Percentiles rank a stretch among this genome's conserved stretches.
Conservation (phyloP, 1,140 invertebrate species). For the Idris sp. region DNA sequence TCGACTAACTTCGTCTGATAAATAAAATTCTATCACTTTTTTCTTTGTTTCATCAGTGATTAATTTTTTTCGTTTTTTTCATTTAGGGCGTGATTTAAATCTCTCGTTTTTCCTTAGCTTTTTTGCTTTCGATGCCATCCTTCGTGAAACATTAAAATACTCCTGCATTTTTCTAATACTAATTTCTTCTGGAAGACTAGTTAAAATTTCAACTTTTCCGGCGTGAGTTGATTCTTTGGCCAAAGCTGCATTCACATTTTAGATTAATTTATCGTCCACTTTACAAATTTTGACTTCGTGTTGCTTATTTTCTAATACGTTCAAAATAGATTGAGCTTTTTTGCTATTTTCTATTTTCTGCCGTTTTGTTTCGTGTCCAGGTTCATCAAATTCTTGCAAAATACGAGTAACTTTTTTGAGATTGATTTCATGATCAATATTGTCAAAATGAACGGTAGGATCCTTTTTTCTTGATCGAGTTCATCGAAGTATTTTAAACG, state of each 20-base stretch:
- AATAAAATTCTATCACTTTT: conserved; percentile 60
- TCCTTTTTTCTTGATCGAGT: too few relatives aligned
- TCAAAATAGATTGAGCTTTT: background rate
- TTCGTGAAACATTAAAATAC: conserved; percentile 13
- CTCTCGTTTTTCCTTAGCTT: conserved; percentile 26
- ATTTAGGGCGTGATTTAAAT: conserved; percentile 8
- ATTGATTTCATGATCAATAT: too few relatives aligned
- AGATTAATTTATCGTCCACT: conserved; percentile 15
- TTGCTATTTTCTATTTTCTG: conserved; percentile 10
- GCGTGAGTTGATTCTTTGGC: conserved; percentile 10
- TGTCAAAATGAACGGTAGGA: too few relatives aligned
- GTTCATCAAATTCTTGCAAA: conserved; percentile 14
- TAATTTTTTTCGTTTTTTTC: conserved; percentile 17
- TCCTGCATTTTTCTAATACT: conserved; percentile 18
- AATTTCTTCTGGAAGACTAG: conserved; percentile 12
- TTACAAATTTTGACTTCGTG: background rate
- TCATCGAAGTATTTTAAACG: too few relatives aligned
- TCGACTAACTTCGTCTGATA: conserved; percentile 53
- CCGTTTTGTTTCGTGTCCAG: conserved; percentile 8
- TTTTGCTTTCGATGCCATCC: conserved; percentile 36
- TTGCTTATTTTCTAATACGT: conserved; percentile 6
- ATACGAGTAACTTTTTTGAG: background rate
- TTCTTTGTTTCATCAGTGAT: conserved; percentile 8
- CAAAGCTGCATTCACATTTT: conserved; percentile 14
- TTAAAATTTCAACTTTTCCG: conserved; percentile 36